Percentiles rank a stretch among this genome's conserved stretches.
Conservation (phyloP, 2,888 invertebrate genomes). For the Graphium colonna region DNA sequence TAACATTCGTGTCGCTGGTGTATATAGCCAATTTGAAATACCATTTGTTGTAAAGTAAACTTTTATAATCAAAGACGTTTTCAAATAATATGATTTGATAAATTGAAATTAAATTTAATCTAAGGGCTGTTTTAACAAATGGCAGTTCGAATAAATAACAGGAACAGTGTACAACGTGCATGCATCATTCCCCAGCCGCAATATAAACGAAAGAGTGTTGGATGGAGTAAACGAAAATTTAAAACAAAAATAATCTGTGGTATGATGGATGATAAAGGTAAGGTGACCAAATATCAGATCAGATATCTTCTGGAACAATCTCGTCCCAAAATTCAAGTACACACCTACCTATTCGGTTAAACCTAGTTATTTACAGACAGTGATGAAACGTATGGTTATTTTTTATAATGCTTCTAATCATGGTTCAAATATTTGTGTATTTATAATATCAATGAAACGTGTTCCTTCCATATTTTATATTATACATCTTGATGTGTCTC, state of each 20-base stretch:
- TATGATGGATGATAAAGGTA: conserved; percentile 66
- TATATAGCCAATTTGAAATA: conserved; percentile 11
- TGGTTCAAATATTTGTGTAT: conserved; percentile 31
- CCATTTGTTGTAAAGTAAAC: conserved; percentile 6
- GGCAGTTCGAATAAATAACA: conserved; percentile 36
- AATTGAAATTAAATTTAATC: conserved; percentile 1
- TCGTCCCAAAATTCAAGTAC: conserved; percentile 18
- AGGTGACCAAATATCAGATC: conserved; percentile 44
- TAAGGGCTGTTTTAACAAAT: conserved; percentile 32
- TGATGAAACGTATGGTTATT: conserved; percentile 16
- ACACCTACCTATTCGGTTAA: conserved; percentile 29
- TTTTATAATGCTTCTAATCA: conserved; percentile 23
- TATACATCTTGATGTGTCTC: conserved; percentile 71
- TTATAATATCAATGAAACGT: conserved; percentile 36
- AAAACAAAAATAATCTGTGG: conserved; percentile 47
- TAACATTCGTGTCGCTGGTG: conserved; percentile 8
- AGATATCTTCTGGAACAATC: conserved; percentile 32
- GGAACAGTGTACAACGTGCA: conserved; percentile 36
- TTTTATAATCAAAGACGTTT: neutral
- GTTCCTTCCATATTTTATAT: conserved; percentile 32
- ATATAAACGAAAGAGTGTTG: conserved; percentile 69
- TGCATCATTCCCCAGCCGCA: conserved; percentile 80
- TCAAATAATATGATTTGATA: neutral
- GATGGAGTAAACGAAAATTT: conserved; percentile 64
- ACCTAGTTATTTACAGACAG: conserved; percentile 21